phyloP scores from a whole-genome alignment of 2,113 vertebrate species.

The Cyprinodon tularosa region DNA sequence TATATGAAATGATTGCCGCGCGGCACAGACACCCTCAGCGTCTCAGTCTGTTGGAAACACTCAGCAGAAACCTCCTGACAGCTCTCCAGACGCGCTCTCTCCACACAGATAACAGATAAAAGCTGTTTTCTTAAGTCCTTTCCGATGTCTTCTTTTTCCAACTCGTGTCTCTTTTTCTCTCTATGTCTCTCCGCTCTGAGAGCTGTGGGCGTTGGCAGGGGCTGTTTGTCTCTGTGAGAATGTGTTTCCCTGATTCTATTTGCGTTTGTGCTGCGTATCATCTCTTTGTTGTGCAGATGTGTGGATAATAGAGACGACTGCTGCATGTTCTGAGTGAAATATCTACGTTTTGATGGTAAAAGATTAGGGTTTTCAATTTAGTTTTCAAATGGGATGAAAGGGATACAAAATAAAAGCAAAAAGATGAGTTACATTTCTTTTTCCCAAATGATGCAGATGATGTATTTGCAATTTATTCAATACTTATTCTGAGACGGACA shows the following conservation, averaged over 20 bases:
- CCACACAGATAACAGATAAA: slow-evolving; percentile 54
- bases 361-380: too few relatives aligned
- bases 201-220: slow-evolving; percentile 33
- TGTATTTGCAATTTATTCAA: not conserved
- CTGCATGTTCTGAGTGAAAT: not conserved
- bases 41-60: slow-evolving; percentile 39
- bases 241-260: slow-evolving; percentile 8
- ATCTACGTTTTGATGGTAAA: not conserved
- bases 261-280: slow-evolving; percentile 18
- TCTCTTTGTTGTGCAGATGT: slow-evolving; percentile 22
- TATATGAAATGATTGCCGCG: slow-evolving; percentile 22
- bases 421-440: too few relatives aligned
- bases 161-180: slow-evolving; percentile 13
- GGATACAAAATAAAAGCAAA: too few relatives aligned
- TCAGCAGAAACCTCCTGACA: slow-evolving; percentile 48
- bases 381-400: not conserved
- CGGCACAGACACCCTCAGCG: slow-evolving; percentile 21
- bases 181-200: slow-evolving; percentile 15
- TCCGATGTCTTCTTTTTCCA: slow-evolving; percentile 39
- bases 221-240: not conserved
- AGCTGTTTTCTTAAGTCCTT: slow-evolving; percentile 57
- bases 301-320: slow-evolving; percentile 19
- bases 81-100: slow-evolving; percentile 32
- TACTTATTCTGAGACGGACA: not conserved
- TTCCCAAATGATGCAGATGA: not conserved